Conservation (phyloP, 2,888 invertebrate genomes). For the Leptinotarsa tumamoca region DNA sequence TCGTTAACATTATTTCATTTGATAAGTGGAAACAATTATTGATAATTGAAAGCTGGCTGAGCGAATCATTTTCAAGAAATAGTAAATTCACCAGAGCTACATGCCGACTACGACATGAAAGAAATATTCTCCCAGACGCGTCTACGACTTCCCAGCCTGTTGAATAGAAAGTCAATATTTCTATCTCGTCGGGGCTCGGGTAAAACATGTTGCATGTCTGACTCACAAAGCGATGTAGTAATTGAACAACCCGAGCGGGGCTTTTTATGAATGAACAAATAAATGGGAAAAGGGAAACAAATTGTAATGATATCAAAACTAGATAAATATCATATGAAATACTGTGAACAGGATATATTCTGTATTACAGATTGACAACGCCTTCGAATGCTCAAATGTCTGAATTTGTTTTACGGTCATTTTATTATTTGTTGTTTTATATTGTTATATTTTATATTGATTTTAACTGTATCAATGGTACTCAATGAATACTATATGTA, state of each 20-base stretch:
- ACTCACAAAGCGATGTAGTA: background rate
- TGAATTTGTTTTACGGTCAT: too few species aligned
- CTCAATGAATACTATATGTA: too few species aligned
- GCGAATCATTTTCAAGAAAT: too few species aligned
- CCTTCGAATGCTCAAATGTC: too few species aligned
- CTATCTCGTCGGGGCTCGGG: slow-evolving; percentile 6
- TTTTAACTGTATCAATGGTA: too few species aligned
- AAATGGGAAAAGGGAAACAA: background rate
- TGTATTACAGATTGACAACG: too few species aligned
- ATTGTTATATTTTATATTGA: too few species aligned
- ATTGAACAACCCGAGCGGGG: background rate
- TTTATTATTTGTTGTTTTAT: too few species aligned
- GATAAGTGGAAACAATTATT: too few species aligned
- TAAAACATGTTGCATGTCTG: slow-evolving; percentile 11
- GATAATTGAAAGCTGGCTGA: too few species aligned
- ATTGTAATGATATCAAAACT: background rate
- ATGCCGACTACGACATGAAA: background rate
- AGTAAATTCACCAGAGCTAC: too few species aligned
- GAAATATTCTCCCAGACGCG: background rate
- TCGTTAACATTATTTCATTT: too few species aligned
- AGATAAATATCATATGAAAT: background rate
- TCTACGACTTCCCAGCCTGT: slow-evolving; percentile 27
- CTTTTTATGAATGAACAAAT: slow-evolving; percentile 6
- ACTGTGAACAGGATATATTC: background rate
- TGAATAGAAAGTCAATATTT: slow-evolving; percentile 38